Evolutionary conservation across 2,113 vertebrate genomes (phyloP).

Genomic region (human (Homo sapiens)): GRCh38 chr21:39728501-39729000

Average conservation of each 20-base stretch:
- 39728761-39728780: not conserved
- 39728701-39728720: not conserved
- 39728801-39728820: not conserved
- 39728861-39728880: too few relatives aligned
- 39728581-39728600: rapidly evolving
- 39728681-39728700: not conserved
- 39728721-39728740: not conserved
- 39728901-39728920: not conserved
- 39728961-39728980: not conserved
- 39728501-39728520: not conserved
- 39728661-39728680: too few relatives aligned
- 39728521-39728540: not conserved
- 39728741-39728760: not conserved
- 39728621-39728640: not conserved
- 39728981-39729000: not conserved
- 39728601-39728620: not conserved
- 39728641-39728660: not conserved
- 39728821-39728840: not conserved
- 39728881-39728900: not conserved
- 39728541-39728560: not conserved
- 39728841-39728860: not conserved
- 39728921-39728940: not conserved
- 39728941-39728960: not conserved
- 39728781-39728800: not conserved
- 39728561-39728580: not conserved